Conservation (phyloP, 2,888 invertebrate species). For the Coremacera marginata region DNA sequence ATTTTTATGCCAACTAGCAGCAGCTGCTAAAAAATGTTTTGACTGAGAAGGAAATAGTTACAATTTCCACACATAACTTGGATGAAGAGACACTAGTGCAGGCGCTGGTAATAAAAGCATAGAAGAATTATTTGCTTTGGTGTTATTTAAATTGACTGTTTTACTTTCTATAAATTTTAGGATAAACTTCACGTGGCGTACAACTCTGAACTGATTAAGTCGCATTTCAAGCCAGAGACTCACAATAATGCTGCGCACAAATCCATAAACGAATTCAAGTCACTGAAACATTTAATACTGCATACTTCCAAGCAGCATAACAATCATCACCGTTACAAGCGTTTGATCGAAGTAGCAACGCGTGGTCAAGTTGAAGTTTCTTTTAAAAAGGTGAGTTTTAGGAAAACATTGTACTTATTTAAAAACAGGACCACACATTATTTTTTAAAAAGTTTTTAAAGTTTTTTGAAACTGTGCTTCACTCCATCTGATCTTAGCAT, state of each 20-base stretch:
- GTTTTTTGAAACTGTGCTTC: too few relatives aligned
- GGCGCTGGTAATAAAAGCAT: constrained; percentile 58
- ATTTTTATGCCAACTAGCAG: constrained; percentile 33
- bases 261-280: constrained; percentile 49
- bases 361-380: constrained; percentile 60
- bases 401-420: neutral
- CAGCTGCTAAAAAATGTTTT: constrained; percentile 50
- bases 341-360: constrained; percentile 61
- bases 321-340: constrained; percentile 64
- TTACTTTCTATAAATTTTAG: constrained; percentile 46
- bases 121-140: too few relatives aligned
- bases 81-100: constrained; percentile 65
- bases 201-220: constrained; percentile 60
- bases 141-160: neutral
- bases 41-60: constrained; percentile 58
- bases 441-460: too few relatives aligned
- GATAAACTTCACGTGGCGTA: constrained; percentile 64
- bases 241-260: constrained; percentile 25
- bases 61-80: constrained; percentile 62
- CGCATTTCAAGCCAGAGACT: constrained; percentile 54
- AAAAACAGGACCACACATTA: neutral
- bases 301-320: constrained; percentile 65
- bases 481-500: too few relatives aligned
- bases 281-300: constrained; percentile 62
- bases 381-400: constrained; percentile 59